phyloP scores from a whole-genome alignment of 2,797 vertebrate species.

The Syncerus caffer region DNA sequence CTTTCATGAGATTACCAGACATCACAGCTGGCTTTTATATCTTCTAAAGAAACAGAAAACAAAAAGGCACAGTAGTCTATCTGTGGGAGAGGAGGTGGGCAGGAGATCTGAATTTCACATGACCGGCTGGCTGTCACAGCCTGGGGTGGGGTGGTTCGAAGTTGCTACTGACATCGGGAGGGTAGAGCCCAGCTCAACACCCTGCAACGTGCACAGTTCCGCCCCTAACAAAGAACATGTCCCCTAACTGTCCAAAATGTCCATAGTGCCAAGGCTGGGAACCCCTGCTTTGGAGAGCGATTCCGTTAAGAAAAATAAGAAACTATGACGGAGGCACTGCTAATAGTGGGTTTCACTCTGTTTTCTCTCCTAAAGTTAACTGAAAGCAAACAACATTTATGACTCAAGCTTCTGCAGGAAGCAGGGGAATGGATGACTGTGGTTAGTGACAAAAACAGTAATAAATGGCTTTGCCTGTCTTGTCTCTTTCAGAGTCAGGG shows the following conservation, averaged over 20 bases:
- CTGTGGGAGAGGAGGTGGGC: not conserved
- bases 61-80: not conserved
- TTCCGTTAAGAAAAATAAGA: not conserved
- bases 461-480: constrained; percentile 58
- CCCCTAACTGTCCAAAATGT: not conserved
- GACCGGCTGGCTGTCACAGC: not conserved
- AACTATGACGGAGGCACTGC: not conserved
- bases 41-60: not conserved
- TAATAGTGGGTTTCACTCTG: not conserved
- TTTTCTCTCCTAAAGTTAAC: constrained; percentile 15
- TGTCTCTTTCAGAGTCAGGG: constrained; percentile 36
- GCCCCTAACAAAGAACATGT: not conserved
- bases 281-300: not conserved
- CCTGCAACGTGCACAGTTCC: not conserved
- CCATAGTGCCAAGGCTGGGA: not conserved
- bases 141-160: not conserved
- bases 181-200: not conserved
- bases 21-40: not conserved
- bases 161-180: not conserved
- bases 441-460: constrained; percentile 58
- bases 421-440: not conserved
- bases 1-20: not conserved
- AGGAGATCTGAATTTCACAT: not conserved
- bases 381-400: constrained; percentile 40
- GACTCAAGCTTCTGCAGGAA: constrained; percentile 18